Percentiles rank a stretch among this genome's conserved stretches.
Evolutionary conservation across 2,113 vertebrate species (phyloP).

Genomic region (Alligator mississippiensis): DNA sequence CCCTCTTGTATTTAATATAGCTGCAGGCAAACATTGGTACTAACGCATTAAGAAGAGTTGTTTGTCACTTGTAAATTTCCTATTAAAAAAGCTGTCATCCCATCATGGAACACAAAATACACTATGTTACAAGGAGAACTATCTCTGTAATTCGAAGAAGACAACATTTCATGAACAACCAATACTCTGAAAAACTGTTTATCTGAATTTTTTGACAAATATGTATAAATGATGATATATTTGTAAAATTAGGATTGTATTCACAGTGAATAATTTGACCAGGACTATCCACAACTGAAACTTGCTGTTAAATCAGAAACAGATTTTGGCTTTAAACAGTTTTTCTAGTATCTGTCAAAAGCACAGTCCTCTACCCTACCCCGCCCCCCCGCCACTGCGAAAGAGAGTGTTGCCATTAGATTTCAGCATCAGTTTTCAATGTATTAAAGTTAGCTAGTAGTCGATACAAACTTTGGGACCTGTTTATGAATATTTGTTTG

Average conservation of each 20-base stretch:
- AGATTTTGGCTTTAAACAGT: not conserved
- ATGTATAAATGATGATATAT: not conserved
- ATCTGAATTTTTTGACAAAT: not conserved
- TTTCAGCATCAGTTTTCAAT: not conserved
- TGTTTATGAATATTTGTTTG: not conserved
- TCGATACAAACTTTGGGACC: not conserved
- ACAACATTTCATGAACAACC: not conserved
- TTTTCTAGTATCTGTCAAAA: not conserved
- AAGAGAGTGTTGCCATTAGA: not conserved
- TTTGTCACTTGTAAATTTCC: not conserved
- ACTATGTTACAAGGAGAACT: not conserved
- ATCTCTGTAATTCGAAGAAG: not conserved
- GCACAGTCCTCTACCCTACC: fast-evolving
- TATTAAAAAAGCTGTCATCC: not conserved
- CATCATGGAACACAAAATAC: not conserved
- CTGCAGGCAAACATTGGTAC: not conserved
- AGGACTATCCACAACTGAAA: not conserved
- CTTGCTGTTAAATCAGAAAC: not conserved
- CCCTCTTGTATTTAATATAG: not conserved
- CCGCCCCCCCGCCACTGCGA: too few relatives aligned
- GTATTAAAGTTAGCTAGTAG: not conserved
- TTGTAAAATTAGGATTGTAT: not conserved
- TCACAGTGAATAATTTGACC: not conserved
- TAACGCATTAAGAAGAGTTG: not conserved
- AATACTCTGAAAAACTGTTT: not conserved